Evolutionary conservation across 2,797 vertebrate species (phyloP).

Genomic region (Spinus olivaceus): DNA sequence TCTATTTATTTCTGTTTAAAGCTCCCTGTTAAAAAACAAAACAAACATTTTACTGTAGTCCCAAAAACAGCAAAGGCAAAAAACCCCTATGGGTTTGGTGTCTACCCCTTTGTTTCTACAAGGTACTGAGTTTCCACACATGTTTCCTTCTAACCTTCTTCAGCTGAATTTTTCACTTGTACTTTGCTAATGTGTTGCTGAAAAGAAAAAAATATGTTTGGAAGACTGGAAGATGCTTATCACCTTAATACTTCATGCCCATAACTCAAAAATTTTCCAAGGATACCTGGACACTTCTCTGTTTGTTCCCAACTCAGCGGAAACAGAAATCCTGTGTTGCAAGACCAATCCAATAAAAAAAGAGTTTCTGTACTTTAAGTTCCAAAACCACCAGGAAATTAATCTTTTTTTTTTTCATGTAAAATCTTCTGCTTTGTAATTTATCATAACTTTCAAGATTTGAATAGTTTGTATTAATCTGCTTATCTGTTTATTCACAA

Average conservation of each 20-base stretch:
- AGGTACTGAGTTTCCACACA: background rate
- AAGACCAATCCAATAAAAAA: background rate
- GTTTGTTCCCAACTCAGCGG: background rate
- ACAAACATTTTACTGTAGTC: background rate
- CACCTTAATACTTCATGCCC: background rate
- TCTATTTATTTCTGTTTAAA: constrained; percentile 18
- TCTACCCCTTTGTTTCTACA: background rate
- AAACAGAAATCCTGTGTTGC: background rate
- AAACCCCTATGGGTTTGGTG: background rate
- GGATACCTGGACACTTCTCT: background rate
- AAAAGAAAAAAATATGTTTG: background rate
- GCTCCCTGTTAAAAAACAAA: constrained; percentile 4
- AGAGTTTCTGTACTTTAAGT: background rate
- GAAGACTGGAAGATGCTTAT: background rate
- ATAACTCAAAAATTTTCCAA: background rate
- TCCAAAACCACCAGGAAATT: background rate
- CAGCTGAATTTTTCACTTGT: background rate
- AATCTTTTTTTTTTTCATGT: background rate
- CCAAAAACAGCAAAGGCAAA: background rate
- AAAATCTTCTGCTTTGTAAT: background rate
- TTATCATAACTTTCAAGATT: background rate
- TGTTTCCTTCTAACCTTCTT: background rate
- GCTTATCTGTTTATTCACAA: background rate
- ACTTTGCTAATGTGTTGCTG: background rate
- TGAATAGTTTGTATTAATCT: background rate